Evolutionary conservation across 2,888 invertebrate genomes (phyloP), one percentile per base, ranked within the genome.

Genomic region (Cosmopolites sordidus): DNA sequence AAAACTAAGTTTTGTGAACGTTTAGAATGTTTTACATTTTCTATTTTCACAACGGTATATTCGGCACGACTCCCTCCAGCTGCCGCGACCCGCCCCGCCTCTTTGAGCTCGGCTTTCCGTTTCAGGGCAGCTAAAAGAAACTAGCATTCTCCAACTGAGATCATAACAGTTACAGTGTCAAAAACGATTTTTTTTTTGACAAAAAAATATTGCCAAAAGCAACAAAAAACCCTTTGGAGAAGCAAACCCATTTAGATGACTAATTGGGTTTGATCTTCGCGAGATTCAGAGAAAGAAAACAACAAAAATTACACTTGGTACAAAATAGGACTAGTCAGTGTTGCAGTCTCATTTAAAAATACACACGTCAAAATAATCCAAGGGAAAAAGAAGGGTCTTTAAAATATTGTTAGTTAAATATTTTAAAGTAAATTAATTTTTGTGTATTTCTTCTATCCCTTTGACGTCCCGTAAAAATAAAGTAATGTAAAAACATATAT

Each of bases 341-440:
- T 54, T 38, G 54, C 54, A 54, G 54, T 54, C 54, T 54, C 47
- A 49, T 41, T n/a, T n/a, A n/a, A n/a, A n/a, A n/a, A n/a, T n/a
- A n/a, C n/a, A n/a, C n/a, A n/a, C n/a, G n/a, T n/a, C n/a, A n/a
- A n/a, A n/a, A n/a, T n/a, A n/a, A n/a, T n/a, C n/a, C n/a, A n/a
- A n/a, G n/a, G n/a, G n/a, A n/a, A n/a, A n/a, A n/a, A n/a, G n/a
- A n/a, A n/a, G n/a, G n/a, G n/a, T n/a, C n/a, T n/a, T n/a, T n/a
- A n/a, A n/a, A n/a, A n/a, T n/a, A n/a, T n/a, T n/a, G n/a, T n/a
- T n/a, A n/a, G n/a, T n/a, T n/a, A n/a, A n/a, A n/a, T n/a, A n/a
- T n/a, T n/a, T n/a, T n/a, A n/a, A n/a, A n/a, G n/a, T n/a, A n/a
- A n/a, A n/a, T n/a, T n/a, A n/a, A n/a, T n/a, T n/a, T n/a, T n/a